Conservation (phyloP, 35 echinoderm and acorn worm species). For the Acanthaster planci region DNA sequence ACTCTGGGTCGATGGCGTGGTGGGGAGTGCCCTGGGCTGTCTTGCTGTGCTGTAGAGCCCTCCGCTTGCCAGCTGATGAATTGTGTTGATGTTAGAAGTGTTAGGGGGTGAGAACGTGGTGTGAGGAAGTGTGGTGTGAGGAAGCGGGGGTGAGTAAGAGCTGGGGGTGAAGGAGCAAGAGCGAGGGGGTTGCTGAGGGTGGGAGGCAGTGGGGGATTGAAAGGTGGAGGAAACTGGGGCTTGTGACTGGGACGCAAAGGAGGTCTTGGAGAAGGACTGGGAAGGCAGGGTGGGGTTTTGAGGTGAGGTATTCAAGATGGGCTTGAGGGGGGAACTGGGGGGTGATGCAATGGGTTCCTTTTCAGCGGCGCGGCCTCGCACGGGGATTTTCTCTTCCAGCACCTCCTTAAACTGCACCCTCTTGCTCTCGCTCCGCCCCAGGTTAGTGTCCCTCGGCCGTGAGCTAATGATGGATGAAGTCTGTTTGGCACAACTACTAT, state of each 20-base stretch:
- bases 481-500: background rate
- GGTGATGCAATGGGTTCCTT: constrained; percentile 36
- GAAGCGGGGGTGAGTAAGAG: background rate
- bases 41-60: background rate
- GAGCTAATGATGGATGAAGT: constrained; percentile 49
- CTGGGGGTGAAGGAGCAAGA: background rate
- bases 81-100: constrained; percentile 12
- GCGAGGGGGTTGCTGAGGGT: background rate
- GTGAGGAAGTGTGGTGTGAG: background rate
- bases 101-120: constrained; percentile 26
- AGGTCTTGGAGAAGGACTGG: constrained; percentile 17
- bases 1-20: constrained; percentile 12
- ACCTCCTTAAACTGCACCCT: constrained; percentile 67
- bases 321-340: constrained; percentile 43
- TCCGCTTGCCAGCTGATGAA: background rate
- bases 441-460: constrained; percentile 33
- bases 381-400: constrained; percentile 62
- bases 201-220: background rate
- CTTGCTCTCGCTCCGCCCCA: constrained; percentile 46
- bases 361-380: constrained; percentile 19
- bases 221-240: background rate
- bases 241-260: background rate
- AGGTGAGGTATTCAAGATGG: constrained; percentile 37
- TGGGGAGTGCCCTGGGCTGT: background rate
- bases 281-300: constrained; percentile 11